phyloP scores from a whole-genome alignment of 1,140 invertebrate genomes.

The Drosophila takahashii region DNA sequence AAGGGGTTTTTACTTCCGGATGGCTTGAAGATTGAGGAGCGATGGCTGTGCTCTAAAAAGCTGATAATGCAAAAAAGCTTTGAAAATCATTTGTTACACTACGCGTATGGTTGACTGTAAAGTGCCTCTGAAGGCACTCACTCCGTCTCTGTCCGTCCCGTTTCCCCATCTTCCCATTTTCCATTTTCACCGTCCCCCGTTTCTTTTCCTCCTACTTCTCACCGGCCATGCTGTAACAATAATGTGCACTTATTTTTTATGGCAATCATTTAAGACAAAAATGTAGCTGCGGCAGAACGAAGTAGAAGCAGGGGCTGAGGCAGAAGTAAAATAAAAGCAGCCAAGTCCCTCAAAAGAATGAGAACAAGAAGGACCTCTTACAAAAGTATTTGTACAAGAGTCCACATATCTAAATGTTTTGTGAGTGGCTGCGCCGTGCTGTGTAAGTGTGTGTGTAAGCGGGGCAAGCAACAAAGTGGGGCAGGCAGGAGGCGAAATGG shows the following conservation, averaged over 20 bases:
- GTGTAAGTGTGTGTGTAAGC: background rate
- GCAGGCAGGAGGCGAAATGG: constrained; percentile 56
- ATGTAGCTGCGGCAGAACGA: constrained; percentile 67
- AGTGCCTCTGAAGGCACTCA: constrained; percentile 50
- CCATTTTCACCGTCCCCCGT: too few relatives aligned
- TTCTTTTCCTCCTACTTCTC: background rate
- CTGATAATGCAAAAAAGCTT: constrained; percentile 78
- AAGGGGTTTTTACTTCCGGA: constrained; percentile 51
- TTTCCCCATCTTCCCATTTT: background rate
- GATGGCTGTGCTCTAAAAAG: constrained; percentile 58
- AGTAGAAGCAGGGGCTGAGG: constrained; percentile 7
- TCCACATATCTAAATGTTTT: constrained; percentile 14
- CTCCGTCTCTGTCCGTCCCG: constrained; percentile 4
- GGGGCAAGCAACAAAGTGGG: constrained; percentile 41
- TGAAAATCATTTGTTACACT: constrained; percentile 82
- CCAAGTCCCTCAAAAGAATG: constrained; percentile 43
- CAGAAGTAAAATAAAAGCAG: constrained; percentile 69
- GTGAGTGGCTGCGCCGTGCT: background rate
- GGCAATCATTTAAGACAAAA: constrained; percentile 82
- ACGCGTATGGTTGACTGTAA: constrained; percentile 80
- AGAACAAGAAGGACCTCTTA: constrained; percentile 25
- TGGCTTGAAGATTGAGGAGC: background rate
- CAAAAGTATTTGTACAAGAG: constrained; percentile 51
- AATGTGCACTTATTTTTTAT: constrained; percentile 83
- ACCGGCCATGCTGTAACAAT: constrained; percentile 61